phyloP scores from a whole-genome alignment of 2,113 vertebrate genomes.

The Dasyornis broadbenti region DNA sequence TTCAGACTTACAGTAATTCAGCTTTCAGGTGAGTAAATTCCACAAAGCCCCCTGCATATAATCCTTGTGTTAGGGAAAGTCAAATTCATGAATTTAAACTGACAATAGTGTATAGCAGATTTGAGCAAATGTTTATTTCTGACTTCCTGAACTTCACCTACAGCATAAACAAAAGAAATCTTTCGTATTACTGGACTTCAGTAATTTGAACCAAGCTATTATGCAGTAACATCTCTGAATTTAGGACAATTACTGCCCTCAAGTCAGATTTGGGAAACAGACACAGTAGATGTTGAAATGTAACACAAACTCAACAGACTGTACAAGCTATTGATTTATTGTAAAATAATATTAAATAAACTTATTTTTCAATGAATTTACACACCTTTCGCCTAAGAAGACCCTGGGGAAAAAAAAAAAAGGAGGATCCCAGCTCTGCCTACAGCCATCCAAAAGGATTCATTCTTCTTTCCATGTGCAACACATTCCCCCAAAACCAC shows the following conservation, averaged over 20 bases:
- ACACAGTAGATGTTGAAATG: background rate
- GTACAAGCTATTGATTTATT: background rate
- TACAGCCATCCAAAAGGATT: background rate
- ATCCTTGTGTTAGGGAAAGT: background rate
- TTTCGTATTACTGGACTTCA: background rate
- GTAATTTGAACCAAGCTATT: background rate
- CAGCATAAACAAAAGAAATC: background rate
- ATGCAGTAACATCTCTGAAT: background rate
- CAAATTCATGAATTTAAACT: background rate
- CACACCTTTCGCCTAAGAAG: background rate
- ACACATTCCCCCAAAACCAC: background rate
- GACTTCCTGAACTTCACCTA: background rate
- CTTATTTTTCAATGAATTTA: background rate
- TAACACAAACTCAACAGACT: background rate
- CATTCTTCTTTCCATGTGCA: background rate
- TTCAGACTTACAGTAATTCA: constrained; percentile 1
- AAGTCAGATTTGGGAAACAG: background rate
- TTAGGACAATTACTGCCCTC: background rate
- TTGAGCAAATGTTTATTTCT: background rate
- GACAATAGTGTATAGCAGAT: background rate
- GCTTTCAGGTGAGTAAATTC: constrained; percentile 4
- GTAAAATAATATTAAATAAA: background rate
- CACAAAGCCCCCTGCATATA: background rate
- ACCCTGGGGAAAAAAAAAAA: background rate
- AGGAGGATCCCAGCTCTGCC: background rate